These are phyloP conservation scores for Hirundichthys speculiger DNA, from an alignment of 2,113 vertebrate species.

Conservation along the genomic window DNA sequence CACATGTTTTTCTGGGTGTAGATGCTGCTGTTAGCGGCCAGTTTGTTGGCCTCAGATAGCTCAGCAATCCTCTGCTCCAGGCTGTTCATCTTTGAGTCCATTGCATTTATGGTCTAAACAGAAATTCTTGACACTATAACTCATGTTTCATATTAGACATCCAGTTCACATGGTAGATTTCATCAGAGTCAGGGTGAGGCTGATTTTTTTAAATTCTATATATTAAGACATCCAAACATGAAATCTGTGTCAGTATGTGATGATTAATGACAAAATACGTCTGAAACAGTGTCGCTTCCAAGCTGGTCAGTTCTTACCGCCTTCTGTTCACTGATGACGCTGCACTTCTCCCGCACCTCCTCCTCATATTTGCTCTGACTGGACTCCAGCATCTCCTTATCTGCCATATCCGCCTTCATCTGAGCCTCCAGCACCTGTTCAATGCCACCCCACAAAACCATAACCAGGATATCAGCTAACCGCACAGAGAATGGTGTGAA, in stretches of 20 bases:
- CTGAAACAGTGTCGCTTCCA: slow-evolving; percentile 38
- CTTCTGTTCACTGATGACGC: slow-evolving; percentile 95
- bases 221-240: slow-evolving; percentile 38
- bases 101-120: slow-evolving; percentile 94
- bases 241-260: slow-evolving; percentile 67
- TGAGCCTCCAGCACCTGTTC: slow-evolving; percentile 93
- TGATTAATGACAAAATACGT: slow-evolving; percentile 60
- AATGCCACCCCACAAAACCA: slow-evolving; percentile 65
- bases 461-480: slow-evolving; percentile 57
- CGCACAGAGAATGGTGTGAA: slow-evolving; percentile 40
- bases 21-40: slow-evolving; percentile 98
- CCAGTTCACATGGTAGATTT: slow-evolving; percentile 7
- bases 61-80: slow-evolving; percentile 98
- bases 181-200: background rate
- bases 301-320: slow-evolving; percentile 85
- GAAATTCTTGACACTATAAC: background rate
- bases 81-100: slow-evolving; percentile 98
- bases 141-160: slow-evolving; percentile 1
- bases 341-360: slow-evolving; percentile 93
- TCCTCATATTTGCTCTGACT: slow-evolving; percentile 93
- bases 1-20: slow-evolving; percentile 99
- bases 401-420: slow-evolving; percentile 96
- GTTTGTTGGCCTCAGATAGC: slow-evolving; percentile 96
- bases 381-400: slow-evolving; percentile 94
- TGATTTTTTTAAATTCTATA: slow-evolving; percentile 15